phyloP scores from a whole-genome alignment of 1,140 invertebrate species.

The Triops longicaudatus region DNA sequence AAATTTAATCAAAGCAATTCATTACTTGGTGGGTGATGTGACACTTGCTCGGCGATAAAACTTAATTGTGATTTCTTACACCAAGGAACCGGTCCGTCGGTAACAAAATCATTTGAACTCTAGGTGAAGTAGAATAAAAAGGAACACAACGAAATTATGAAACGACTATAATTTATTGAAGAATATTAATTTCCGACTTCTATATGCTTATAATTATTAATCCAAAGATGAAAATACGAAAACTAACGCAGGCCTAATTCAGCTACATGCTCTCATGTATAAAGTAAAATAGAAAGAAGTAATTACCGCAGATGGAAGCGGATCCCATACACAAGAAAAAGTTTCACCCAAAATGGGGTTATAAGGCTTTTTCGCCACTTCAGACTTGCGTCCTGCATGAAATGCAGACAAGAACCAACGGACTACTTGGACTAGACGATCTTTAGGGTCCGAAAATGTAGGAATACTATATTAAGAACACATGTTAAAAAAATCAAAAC shows the following conservation, averaged over 20 bases:
- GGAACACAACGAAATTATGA: background rate
- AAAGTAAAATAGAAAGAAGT: background rate
- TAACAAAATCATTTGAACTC: slow-evolving; percentile 38
- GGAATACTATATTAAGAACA: slow-evolving; percentile 14
- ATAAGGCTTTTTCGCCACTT: slow-evolving; percentile 94
- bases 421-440: slow-evolving; percentile 86
- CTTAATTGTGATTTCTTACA: slow-evolving; percentile 66
- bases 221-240: too few species aligned
- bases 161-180: background rate
- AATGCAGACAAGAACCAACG: slow-evolving; percentile 95
- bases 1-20: slow-evolving; percentile 8
- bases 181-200: too few species aligned
- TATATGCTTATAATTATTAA: background rate
- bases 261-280: too few species aligned
- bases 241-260: too few species aligned
- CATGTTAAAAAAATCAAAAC: background rate
- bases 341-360: slow-evolving; percentile 94
- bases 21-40: slow-evolving; percentile 94
- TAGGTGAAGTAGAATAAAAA: background rate
- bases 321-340: slow-evolving; percentile 81
- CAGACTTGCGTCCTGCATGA: slow-evolving; percentile 88
- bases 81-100: slow-evolving; percentile 74
- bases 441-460: slow-evolving; percentile 59
- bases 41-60: slow-evolving; percentile 97
- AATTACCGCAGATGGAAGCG: background rate